Evolutionary conservation across 2,797 vertebrate genomes (phyloP).

Genomic region (Meriones psammophilus): DNA sequence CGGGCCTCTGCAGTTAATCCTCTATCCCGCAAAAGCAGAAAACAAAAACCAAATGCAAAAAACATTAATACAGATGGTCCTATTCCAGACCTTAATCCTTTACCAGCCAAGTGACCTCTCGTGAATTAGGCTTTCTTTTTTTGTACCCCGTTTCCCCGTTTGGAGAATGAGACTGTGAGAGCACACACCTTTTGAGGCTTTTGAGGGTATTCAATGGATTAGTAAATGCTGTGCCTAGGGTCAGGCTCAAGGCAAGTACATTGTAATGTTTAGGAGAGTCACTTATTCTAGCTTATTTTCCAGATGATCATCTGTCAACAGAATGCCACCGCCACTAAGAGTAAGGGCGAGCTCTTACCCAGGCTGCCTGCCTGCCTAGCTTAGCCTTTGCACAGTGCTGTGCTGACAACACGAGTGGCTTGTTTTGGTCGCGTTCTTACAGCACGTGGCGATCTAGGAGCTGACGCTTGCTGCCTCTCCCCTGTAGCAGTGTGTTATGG

Average conservation of each 20-base stretch:
- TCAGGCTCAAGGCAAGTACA: neutral
- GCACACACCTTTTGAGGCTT: too few species aligned
- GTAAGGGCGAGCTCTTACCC: neutral
- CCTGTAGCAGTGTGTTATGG: neutral
- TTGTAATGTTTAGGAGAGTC: slow-evolving; percentile 25
- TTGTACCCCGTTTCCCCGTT: neutral
- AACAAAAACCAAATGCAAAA: neutral
- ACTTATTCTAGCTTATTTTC: slow-evolving; percentile 17
- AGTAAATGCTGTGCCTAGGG: neutral
- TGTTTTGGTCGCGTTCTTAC: neutral
- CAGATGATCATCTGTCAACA: neutral
- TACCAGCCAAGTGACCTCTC: neutral
- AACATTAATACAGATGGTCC: neutral
- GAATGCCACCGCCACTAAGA: neutral
- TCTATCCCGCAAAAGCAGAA: neutral
- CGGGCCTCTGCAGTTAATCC: neutral
- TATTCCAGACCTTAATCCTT: neutral
- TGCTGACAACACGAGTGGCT: neutral
- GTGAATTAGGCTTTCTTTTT: neutral
- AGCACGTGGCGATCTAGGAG: neutral
- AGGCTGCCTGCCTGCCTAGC: neutral
- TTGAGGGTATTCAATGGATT: neutral
- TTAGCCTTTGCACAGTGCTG: neutral
- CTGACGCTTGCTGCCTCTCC: neutral
- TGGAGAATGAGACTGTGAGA: neutral